Percentiles rank a stretch among this genome's conserved stretches.
Evolutionary conservation across 2,888 invertebrate genomes (phyloP).

Genomic region (Drosophila ustulata): DNA sequence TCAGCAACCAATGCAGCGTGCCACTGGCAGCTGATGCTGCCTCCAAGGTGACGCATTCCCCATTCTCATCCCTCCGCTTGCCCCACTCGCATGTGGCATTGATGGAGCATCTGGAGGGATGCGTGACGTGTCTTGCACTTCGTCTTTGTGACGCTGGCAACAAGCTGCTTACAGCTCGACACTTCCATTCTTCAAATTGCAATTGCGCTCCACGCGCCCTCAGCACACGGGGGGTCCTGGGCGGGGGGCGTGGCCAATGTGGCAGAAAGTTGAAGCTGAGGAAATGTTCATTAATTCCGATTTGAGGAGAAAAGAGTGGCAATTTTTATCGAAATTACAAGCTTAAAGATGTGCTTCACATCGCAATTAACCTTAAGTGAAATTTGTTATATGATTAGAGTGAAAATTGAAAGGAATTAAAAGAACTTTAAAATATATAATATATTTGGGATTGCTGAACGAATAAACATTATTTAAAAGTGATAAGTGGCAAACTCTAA

Average conservation of each 20-base stretch:
- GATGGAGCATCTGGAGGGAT: constrained; percentile 27
- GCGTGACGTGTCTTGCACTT: constrained; percentile 11
- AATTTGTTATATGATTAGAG: background rate
- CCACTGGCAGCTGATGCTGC: constrained; percentile 31
- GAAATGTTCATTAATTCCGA: constrained; percentile 5
- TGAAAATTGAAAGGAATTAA: background rate
- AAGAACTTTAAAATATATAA: no score
- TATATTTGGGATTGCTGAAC: no score
- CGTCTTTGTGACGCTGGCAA: constrained; percentile 31
- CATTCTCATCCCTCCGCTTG: background rate
- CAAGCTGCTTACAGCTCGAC: constrained; percentile 22
- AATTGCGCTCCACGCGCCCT: constrained; percentile 17
- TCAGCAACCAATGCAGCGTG: constrained; percentile 9
- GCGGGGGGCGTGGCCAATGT: constrained; percentile 22
- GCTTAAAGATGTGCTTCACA: background rate
- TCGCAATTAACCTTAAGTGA: background rate
- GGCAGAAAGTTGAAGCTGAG: background rate
- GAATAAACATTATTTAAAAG: no score
- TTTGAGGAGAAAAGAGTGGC: background rate
- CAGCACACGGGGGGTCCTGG: background rate
- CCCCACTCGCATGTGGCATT: constrained; percentile 26
- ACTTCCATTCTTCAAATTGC: constrained; percentile 32
- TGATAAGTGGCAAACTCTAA: no score
- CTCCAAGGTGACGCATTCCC: constrained; percentile 5
- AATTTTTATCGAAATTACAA: background rate